phyloP scores from a whole-genome alignment of 2,113 vertebrate genomes.

The Suncus etruscus region DNA sequence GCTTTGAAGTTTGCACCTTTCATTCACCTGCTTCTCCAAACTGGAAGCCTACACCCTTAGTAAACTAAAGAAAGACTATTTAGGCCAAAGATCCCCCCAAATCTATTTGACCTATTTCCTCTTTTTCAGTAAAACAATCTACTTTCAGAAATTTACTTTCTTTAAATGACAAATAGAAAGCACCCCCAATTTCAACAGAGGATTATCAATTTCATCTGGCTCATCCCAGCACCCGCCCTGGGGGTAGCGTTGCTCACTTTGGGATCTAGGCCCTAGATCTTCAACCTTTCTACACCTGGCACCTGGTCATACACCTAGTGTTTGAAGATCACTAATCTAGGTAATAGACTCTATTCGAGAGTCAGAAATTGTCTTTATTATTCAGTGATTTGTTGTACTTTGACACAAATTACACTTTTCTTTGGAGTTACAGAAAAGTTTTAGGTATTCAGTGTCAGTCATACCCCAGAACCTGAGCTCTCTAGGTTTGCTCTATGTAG shows the following conservation, averaged over 20 bases:
- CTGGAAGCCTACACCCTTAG: background rate
- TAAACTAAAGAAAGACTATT: background rate
- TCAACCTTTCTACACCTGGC: too few relatives aligned
- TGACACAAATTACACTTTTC: constrained; percentile 8
- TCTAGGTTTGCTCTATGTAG: background rate
- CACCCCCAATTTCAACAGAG: too few relatives aligned
- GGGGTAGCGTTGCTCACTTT: too few relatives aligned
- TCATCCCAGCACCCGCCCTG: too few relatives aligned
- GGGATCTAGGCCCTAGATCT: too few relatives aligned
- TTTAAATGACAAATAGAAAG: too few relatives aligned
- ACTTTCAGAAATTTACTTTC: too few relatives aligned
- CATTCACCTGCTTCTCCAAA: background rate
- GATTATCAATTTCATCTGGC: too few relatives aligned
- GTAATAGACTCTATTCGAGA: constrained; percentile 16
- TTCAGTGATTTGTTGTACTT: background rate
- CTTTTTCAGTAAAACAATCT: too few relatives aligned
- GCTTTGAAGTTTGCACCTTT: background rate
- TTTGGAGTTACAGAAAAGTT: constrained; percentile 19
- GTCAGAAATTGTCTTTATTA: background rate
- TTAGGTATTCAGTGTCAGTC: background rate
- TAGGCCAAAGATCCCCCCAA: too few relatives aligned
- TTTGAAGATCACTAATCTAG: background rate
- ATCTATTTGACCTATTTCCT: too few relatives aligned
- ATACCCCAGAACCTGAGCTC: background rate
- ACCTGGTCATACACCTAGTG: too few relatives aligned